Conservation (phyloP, 2,113 vertebrate species). For the Platanista minor region DNA sequence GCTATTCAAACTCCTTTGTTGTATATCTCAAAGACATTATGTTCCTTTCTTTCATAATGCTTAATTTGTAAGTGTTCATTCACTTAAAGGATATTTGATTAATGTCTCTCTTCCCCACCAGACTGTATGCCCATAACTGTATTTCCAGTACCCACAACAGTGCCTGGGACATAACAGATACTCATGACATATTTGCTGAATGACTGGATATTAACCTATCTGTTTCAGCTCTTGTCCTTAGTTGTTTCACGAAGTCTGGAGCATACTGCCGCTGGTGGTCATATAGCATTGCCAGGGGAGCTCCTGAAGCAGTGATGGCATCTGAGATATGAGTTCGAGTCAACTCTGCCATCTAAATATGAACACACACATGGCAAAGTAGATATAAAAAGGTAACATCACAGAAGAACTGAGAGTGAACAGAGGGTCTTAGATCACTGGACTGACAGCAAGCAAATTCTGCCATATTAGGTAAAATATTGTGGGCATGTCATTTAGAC, state of each 20-base stretch:
- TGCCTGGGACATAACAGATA: not conserved
- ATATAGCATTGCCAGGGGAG: constrained; percentile 72
- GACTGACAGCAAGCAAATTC: not conserved
- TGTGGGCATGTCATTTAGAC: not conserved
- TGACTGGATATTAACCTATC: constrained; percentile 82
- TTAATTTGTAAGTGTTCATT: not conserved
- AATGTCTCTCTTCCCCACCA: not conserved
- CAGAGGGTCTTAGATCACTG: not conserved
- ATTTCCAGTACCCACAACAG: not conserved
- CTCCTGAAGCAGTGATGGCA: constrained; percentile 72
- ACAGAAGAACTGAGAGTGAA: not conserved
- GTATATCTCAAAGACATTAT: not conserved
- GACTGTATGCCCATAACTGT: not conserved
- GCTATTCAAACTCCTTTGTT: not conserved
- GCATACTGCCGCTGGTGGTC: constrained; percentile 81
- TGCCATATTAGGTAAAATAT: not conserved
- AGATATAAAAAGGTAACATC: not conserved
- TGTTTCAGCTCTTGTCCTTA: constrained; percentile 76
- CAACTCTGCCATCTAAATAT: constrained; percentile 88
- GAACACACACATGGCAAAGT: constrained; percentile 14
- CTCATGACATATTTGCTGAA: not conserved
- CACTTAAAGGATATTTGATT: not conserved
- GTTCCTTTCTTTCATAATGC: constrained; percentile 5
- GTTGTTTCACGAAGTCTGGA: constrained; percentile 76
- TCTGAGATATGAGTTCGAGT: constrained; percentile 82